phyloP scores from a whole-genome alignment of 2,113 vertebrate species.

The Heterocephalus glaber region DNA sequence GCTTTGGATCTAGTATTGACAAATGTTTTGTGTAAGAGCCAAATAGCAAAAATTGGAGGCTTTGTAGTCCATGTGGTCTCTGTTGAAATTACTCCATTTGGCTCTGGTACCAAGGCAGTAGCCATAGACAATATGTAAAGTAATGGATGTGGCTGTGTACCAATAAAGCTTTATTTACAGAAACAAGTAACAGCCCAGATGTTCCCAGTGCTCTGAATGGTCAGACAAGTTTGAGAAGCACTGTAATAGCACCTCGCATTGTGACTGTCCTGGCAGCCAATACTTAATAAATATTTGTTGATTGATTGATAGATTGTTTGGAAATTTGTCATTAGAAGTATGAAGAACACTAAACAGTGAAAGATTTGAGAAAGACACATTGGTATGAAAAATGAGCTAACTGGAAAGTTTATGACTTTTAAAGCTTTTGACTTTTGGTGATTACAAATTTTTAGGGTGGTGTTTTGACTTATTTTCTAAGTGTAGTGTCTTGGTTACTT shows the following conservation, averaged over 20 bases:
- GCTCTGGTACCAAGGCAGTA: not conserved
- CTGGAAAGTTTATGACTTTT: not conserved
- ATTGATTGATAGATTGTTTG: not conserved
- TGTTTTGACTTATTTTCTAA: constrained; percentile 30
- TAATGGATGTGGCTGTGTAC: not conserved
- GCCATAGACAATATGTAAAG: constrained; percentile 15
- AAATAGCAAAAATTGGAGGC: not conserved
- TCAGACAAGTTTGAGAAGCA: constrained; percentile 32
- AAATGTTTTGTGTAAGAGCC: not conserved
- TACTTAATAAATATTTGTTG: constrained; percentile 9
- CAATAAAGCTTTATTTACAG: constrained; percentile 24
- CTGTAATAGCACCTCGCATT: not conserved
- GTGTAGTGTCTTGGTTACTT: not conserved
- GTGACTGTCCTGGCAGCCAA: not conserved
- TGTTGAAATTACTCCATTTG: not conserved
- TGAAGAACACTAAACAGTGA: constrained; percentile 9
- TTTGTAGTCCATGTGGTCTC: not conserved
- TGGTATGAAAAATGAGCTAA: not conserved
- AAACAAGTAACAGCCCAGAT: not conserved
- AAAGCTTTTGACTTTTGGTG: not conserved
- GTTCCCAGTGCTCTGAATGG: not conserved
- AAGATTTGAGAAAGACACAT: not conserved
- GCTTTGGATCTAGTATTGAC: not conserved
- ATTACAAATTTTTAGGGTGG: not conserved
- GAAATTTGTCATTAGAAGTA: constrained; percentile 19